Percentiles rank a stretch among this genome's conserved stretches.
These are phyloP conservation scores for Dysmachus trigonus DNA, from an alignment of 2,888 invertebrate species.

Conservation along the genomic window DNA sequence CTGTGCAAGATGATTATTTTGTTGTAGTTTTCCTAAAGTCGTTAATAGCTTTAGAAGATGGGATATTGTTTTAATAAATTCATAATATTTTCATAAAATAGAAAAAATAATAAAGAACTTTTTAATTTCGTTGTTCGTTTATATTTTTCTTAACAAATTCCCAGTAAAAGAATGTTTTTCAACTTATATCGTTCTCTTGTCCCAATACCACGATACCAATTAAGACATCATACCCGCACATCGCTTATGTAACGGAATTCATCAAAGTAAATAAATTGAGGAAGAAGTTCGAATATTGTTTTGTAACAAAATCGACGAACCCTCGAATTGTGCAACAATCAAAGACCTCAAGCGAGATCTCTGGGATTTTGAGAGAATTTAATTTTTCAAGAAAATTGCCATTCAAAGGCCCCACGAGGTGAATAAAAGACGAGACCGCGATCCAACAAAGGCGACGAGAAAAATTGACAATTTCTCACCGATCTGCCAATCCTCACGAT, in stretches of 20 bases:
- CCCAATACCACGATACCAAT: neutral
- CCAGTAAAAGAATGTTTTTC: neutral
- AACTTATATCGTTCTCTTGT: neutral
- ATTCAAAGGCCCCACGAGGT: neutral
- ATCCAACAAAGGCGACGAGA: neutral
- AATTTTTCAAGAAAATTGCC: neutral
- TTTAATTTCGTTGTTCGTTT: neutral
- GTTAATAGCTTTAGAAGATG: no score
- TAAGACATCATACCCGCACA: neutral
- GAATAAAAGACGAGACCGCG: neutral
- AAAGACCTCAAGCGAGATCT: neutral
- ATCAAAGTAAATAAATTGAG: neutral
- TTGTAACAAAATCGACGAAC: neutral
- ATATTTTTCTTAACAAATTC: neutral
- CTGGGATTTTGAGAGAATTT: neutral
- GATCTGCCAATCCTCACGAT: constrained; percentile 43
- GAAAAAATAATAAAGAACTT: no score
- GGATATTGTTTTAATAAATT: no score
- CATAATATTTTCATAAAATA: no score
- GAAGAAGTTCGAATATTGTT: neutral
- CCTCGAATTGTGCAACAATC: neutral
- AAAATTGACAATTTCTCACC: constrained; percentile 20
- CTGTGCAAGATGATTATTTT: no score
- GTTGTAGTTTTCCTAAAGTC: no score
- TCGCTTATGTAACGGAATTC: neutral